Evolutionary conservation across 1,140 invertebrate species (phyloP), one percentile per base, ranked within the genome.

Genomic region (Chionoecetes opilio): DNA sequence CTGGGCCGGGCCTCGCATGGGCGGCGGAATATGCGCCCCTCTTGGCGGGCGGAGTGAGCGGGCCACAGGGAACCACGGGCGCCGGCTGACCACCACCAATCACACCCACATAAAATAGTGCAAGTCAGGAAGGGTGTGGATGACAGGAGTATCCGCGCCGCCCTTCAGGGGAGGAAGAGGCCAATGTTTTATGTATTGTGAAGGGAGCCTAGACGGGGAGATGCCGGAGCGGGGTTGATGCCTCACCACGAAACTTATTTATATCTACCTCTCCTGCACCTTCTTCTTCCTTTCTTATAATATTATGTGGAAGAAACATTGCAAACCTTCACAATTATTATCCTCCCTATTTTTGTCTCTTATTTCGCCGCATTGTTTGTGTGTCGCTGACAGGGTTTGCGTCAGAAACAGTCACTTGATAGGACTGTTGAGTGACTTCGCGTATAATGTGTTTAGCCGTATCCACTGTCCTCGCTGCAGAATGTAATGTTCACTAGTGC

Each of bases 111-210:
- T 26, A 75, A 75, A 75, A 75, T 75, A n/a, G 63, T 75, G 6
- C 63, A 75, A 26, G 63, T 75, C 63, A n/a, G 46, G n/a, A 21
- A 75, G 21, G 63, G 63, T 75, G 63, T 53, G 46, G 46, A 53
- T 53, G 46, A 53, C 46, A 53, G 46, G 46, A 53, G 46, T 53
- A 14, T 17, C 63, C 63, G 63, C 63, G 63, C 63, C 1, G 63
- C 63, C 63, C 63, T 75, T n/a, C n/a, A 75, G 63, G 63, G 63
- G 63, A 75, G 63, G 63, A 75, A 53, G 46, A 53, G 46, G 46
- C 46, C 46, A 53, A 53, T 14, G 46, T 14, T 53, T 53, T 53
- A 53, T 53, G 46, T 53, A 17, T 53, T 53, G 11, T 53, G 46
- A 53, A 53, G 46, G 46, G 46, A 14, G 46, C 11, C 2, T 53